Conservation (phyloP, 2,888 invertebrate genomes). For the Drosophila picticornis region DNA sequence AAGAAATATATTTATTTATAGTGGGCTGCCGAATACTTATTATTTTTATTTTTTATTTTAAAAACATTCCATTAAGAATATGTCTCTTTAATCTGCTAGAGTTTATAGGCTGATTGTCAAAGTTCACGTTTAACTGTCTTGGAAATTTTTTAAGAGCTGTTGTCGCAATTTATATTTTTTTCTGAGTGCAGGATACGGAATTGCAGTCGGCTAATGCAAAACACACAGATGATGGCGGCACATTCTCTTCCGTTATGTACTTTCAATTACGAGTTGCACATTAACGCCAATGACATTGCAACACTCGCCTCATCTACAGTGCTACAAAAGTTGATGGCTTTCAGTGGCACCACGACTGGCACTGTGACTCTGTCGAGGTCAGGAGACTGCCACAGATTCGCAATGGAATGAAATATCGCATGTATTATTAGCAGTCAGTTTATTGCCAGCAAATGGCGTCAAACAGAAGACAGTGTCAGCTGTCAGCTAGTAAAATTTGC, state of each 20-base stretch:
- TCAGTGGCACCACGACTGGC: conserved; percentile 16
- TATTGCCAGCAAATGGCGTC: conserved; percentile 17
- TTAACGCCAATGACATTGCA: conserved; percentile 43
- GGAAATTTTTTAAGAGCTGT: background rate
- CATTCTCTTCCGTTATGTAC: conserved; percentile 31
- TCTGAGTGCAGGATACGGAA: conserved; percentile 28
- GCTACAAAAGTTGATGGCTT: conserved; percentile 42
- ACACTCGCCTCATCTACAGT: conserved; percentile 25
- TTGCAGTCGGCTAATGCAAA: conserved; percentile 47
- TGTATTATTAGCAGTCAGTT: conserved; percentile 6
- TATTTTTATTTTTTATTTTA: background rate
- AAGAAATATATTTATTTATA: background rate
- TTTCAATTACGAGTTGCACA: conserved; percentile 46
- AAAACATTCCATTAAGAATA: background rate
- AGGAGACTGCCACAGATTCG: background rate
- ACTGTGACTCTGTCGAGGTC: conserved; percentile 8
- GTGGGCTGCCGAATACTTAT: background rate
- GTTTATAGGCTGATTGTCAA: background rate
- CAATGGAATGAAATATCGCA: background rate
- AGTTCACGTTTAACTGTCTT: background rate
- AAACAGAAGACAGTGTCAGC: conserved; percentile 1
- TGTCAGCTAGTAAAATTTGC: conserved; percentile 23
- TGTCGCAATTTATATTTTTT: background rate
- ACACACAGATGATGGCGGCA: conserved; percentile 22
- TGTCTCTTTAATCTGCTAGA: background rate